phyloP scores from a whole-genome alignment of 2,888 invertebrate genomes.

The Chalcosyrphus nemorum region DNA sequence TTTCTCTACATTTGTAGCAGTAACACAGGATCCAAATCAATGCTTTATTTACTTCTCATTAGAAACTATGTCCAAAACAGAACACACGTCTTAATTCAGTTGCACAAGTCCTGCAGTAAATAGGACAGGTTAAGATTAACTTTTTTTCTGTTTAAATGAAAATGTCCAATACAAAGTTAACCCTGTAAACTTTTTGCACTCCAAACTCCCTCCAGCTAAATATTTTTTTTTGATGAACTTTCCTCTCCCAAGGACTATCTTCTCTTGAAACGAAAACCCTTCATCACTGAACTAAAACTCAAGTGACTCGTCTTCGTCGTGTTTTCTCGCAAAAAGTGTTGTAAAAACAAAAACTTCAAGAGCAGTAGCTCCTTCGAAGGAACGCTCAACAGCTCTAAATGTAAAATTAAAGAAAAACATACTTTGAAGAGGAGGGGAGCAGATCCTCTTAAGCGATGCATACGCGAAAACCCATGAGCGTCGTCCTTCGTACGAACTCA shows the following conservation, averaged over 20 bases:
- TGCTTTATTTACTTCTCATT: too few species aligned
- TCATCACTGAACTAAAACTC: conserved; percentile 43
- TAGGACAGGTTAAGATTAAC: not conserved
- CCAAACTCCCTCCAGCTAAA: not conserved
- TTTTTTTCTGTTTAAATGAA: not conserved
- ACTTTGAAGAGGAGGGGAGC: not conserved
- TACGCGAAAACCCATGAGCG: not conserved
- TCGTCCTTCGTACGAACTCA: not conserved
- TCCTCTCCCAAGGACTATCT: not conserved
- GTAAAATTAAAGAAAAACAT: conserved; percentile 62
- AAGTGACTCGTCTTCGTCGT: conserved; percentile 26
- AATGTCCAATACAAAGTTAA: not conserved
- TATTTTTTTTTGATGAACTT: conserved; percentile 22
- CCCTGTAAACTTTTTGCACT: not conserved
- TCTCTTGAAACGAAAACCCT: not conserved
- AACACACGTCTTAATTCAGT: not conserved
- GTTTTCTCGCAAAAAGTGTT: conserved; percentile 29
- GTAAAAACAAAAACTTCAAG: conserved; percentile 36
- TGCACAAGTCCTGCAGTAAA: not conserved
- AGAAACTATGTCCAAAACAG: too few species aligned
- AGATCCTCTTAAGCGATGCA: conserved; percentile 7
- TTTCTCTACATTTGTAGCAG: too few species aligned
- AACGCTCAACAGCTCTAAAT: conserved; percentile 41
- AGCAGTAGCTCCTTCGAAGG: not conserved
- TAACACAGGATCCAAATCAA: too few species aligned